Evolutionary conservation across 2,113 vertebrate genomes (phyloP), one percentile per base, ranked within the genome.

Genomic region (Rana temporaria): DNA sequence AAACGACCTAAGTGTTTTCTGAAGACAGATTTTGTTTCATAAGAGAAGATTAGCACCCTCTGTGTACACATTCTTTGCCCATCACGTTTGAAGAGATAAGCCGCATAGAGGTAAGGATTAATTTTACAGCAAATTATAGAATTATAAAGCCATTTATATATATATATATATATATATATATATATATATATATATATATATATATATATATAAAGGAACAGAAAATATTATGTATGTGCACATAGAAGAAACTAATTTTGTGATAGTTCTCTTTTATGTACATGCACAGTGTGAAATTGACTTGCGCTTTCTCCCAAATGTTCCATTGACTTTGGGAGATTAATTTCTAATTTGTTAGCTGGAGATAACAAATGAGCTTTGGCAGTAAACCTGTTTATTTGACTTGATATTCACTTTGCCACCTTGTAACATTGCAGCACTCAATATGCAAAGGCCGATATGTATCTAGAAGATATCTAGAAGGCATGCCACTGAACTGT

Each of bases 351-450:
- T 72, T 81, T 81, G 57, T 38, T 55, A 63, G 68, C 22, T 53
- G 42, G 22, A 72, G 68, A 81, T 81, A 63, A 81, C 79, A 81
- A 81, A 81, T 81, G 79, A 72, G 79, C 68, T 81, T 59, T 72
- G 68, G 70, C 79, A 72, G 68, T 26, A 59, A 53, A 81, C 72
- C 38, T 72, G 67, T 72, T 30, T 71, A 59, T 81, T 81, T 81
- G 57, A 72, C 67, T 81, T 72, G 68, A 72, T 81, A 81, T 81
- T 72, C 79, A 52, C 20, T 81, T 63, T 81, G 34, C 59, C 22
- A 72, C 68, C 79, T 81, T 81, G 79, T 64, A 81, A 81, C 30
- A 52, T 72, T 24, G 42, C 34, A 53, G 53, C 42, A 14, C 38
- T 81, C 77, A 57, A 79, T 79, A 69, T 59, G 64, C 65, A 42